A percentile compares a stretch with the other conserved stretches of the same genome.
Evolutionary conservation across 2,888 invertebrate genomes (phyloP).

Genomic region (Agrotis ipsilon): DNA sequence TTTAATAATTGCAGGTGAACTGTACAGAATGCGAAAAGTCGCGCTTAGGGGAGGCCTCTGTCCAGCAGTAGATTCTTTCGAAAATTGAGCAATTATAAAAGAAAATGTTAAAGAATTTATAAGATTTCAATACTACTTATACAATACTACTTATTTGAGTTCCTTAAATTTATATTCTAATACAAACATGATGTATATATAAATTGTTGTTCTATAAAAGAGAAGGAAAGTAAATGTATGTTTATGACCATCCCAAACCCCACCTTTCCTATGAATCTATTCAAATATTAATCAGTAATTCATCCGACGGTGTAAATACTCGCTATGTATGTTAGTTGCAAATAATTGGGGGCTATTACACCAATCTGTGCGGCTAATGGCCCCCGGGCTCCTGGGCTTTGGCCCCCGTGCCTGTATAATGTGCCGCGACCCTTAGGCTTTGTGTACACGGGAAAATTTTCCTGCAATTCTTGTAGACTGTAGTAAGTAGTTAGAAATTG

Average conservation of each 20-base stretch:
- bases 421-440: conserved; percentile 47
- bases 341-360: conserved; percentile 62
- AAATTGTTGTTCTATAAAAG: neutral
- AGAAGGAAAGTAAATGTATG: neutral
- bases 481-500: too few relatives aligned
- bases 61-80: too few relatives aligned
- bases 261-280: neutral
- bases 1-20: too few relatives aligned
- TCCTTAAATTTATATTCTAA: too few relatives aligned
- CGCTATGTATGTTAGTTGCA: conserved; percentile 49
- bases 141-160: too few relatives aligned
- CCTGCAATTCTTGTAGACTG: too few relatives aligned
- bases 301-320: conserved; percentile 14
- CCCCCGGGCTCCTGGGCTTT: conserved; percentile 10
- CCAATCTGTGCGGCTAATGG: conserved; percentile 60
- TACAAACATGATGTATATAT: too few relatives aligned
- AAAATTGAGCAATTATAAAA: too few relatives aligned
- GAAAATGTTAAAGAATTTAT: too few relatives aligned
- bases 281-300: conserved; percentile 34
- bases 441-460: neutral
- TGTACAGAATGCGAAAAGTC: too few relatives aligned
- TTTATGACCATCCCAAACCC: neutral
- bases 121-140: too few relatives aligned
- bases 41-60: too few relatives aligned
- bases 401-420: conserved; percentile 41